phyloP scores from a whole-genome alignment of 2,888 invertebrate species.

The Ganaspis brasiliensis region DNA sequence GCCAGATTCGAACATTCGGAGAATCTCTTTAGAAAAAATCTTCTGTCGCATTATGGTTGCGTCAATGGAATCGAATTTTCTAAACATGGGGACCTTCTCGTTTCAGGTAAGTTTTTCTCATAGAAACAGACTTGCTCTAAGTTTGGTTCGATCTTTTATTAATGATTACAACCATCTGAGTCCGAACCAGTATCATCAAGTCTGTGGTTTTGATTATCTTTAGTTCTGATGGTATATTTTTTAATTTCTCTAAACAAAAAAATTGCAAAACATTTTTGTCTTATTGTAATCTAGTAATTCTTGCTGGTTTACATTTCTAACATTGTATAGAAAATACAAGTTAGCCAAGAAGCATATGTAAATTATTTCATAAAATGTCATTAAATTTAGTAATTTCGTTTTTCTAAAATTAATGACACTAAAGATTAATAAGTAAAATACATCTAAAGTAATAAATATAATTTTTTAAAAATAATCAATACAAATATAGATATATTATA shows the following conservation, averaged over 20 bases:
- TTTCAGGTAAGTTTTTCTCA: conserved; percentile 87
- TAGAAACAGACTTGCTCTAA: background rate
- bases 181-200: background rate
- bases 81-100: conserved; percentile 91
- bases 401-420: background rate
- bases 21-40: conserved; percentile 91
- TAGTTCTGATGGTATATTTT: background rate
- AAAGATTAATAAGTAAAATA: background rate
- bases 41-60: conserved; percentile 96
- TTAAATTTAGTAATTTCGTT: background rate
- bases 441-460: background rate
- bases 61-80: conserved; percentile 98
- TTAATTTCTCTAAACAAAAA: background rate
- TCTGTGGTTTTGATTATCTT: background rate
- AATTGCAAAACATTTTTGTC: no score
- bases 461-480: no score
- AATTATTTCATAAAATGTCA: background rate
- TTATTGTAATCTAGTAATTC: no score
- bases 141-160: conserved; percentile 8
- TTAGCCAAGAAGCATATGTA: background rate
- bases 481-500: no score
- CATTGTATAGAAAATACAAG: no score
- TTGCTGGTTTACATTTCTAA: no score
- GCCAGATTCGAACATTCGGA: conserved; percentile 86
- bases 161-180: background rate